phyloP scores from a whole-genome alignment of 2,797 vertebrate genomes.

The Aldrovandia affinis region DNA sequence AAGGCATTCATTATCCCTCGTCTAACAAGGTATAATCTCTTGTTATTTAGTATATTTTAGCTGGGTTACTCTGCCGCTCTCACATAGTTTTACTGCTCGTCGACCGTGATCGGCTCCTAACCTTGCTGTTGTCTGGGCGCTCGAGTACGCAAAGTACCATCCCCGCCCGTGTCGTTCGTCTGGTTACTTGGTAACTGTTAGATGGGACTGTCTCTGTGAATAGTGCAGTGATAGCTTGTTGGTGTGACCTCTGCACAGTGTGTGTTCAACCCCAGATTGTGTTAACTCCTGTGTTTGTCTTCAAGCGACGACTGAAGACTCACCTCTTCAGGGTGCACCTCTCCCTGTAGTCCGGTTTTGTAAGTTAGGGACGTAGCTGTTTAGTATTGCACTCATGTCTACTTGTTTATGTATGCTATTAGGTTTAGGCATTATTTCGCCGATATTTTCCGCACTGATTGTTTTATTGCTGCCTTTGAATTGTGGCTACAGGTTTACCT shows the following conservation, averaged over 20 bases:
- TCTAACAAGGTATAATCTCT: not conserved
- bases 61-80: not conserved
- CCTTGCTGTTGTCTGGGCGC: not conserved
- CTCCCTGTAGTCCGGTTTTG: too few relatives aligned
- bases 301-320: too few relatives aligned
- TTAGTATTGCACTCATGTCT: too few relatives aligned
- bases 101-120: not conserved
- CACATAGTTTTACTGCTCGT: not conserved
- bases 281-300: too few relatives aligned
- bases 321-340: too few relatives aligned
- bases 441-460: too few relatives aligned
- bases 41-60: not conserved
- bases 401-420: too few relatives aligned
- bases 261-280: not conserved
- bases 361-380: too few relatives aligned
- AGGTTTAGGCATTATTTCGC: too few relatives aligned
- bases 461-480: too few relatives aligned
- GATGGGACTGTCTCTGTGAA: not conserved
- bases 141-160: not conserved
- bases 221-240: not conserved
- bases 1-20: not conserved
- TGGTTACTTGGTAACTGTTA: slow-evolving; percentile 31
- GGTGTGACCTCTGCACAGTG: not conserved
- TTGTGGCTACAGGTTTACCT: too few relatives aligned
- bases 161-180: too few relatives aligned